Conservation (phyloP, 2,888 invertebrate species). For the Kryphioiulus occultus region DNA sequence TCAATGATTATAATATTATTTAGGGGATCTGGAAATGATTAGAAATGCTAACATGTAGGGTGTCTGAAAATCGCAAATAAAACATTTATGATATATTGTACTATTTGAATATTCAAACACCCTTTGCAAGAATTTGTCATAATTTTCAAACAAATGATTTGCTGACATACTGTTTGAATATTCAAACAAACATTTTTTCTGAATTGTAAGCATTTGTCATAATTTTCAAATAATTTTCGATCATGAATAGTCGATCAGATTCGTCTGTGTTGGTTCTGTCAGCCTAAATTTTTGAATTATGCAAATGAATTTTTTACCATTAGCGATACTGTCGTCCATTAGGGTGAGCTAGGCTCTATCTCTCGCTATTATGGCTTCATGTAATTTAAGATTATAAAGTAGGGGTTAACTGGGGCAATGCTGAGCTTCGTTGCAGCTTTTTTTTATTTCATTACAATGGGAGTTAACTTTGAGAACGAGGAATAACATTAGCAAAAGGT, state of each 20-base stretch:
- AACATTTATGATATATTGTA: too few relatives aligned
- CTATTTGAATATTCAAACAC: too few relatives aligned
- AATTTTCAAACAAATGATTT: too few relatives aligned
- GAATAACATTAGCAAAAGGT: slow-evolving; percentile 1
- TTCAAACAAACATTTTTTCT: too few relatives aligned
- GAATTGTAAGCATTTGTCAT: too few relatives aligned
- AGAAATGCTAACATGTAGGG: too few relatives aligned
- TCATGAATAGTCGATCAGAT: neutral
- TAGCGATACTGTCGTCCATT: slow-evolving; percentile 18
- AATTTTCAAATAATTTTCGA: too few relatives aligned
- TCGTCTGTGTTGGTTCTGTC: neutral
- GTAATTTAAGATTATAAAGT: slow-evolving; percentile 12
- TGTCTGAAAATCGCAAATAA: too few relatives aligned
- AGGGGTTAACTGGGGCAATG: slow-evolving; percentile 29
- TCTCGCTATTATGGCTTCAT: neutral
- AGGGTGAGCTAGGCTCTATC: neutral
- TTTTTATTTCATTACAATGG: slow-evolving; percentile 35
- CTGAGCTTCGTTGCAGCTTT: neutral
- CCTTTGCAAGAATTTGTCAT: too few relatives aligned
- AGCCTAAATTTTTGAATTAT: neutral
- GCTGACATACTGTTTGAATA: too few relatives aligned
- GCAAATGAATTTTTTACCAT: slow-evolving; percentile 10
- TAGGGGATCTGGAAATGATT: too few relatives aligned
- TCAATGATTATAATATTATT: too few relatives aligned
- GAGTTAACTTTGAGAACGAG: neutral